Base-by-base conservation (phyloP, 2,888 invertebrate species). In the Liopterus haemorrhoidalis region DNA sequence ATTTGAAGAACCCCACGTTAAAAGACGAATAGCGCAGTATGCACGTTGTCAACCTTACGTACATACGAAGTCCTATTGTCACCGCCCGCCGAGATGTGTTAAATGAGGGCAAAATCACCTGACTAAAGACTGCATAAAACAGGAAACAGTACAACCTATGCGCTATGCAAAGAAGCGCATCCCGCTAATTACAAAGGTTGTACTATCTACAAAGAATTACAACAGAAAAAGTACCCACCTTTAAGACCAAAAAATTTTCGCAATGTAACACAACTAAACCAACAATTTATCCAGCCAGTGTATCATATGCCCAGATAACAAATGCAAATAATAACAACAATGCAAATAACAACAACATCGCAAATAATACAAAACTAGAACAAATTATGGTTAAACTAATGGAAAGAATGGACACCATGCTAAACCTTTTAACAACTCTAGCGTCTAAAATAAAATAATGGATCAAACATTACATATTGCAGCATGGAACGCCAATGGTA, bases 41-140 rank as follows among this genome's bases (percentile, higher is more conserved):
- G 45, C 15, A 5, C 28, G 51, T 8, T 57, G 57, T 31, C 57
- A 58, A 41, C n/a, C 25, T 20, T 58, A 52, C 19, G 54, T 55
- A 1, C 56, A 59, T 37, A 54, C 57, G 0, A 53, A 51, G 37
- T 42, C 41, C 9, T 57, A 55, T 38, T 54, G 54, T 28, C 46
- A 30, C 12, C 20, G 46, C 35, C 36, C 42, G 6, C 49, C 30
- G 12, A 32, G 30, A 8, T 52, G 51, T 30, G 53, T 54, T 1
- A 54, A 54, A 49, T 56, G 53, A 36, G 49, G 44, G 9, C 25
- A 35, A 11, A 30, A 47, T n/a, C 52, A 54, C 38, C 18, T 25
- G 21, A 52, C 49, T 5, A 18, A n/a, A 2, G 27, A 37, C 4
- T 50, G 49, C 32, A 43, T 11, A 12, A 49, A 50, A 35, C 16